Base-by-base conservation (phyloP, 2,888 invertebrate genomes). In the Rhagonycha lutea region DNA sequence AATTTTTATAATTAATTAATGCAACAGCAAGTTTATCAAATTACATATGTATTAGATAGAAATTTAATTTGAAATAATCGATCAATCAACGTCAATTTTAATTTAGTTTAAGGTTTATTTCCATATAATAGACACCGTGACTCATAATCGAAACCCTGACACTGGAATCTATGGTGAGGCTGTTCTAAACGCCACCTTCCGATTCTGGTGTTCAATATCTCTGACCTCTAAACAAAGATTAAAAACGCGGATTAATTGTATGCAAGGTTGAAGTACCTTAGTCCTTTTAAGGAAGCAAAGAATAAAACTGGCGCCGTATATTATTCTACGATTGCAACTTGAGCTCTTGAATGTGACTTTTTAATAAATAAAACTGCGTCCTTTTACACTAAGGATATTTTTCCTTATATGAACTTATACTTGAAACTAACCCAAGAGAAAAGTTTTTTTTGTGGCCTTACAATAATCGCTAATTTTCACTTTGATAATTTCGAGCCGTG, bases 281-380 rank as follows among this genome's bases (percentile, higher is more conserved):
- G 32, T 71, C 76, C 76, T 70, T 76, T 76, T 76, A 76, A 76
- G 76, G 76, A 76, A 73, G 67, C 61, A 70, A 74, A 70, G 76
- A 71, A 68, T 61, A 67, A 70, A 72, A 63, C 68, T 76, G 76
- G 76, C 76, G 76, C 76, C 76, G 62, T 70, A 72, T 69, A 65
- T 72, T 60, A 70, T 65, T 75, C 72, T 26, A 68, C 61, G 62
- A 62, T 32, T 68, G 73, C 70, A 62, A 32, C 63, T 60, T 60
- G 47, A 65, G 47, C 60, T 67, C 14, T 29, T 47, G 47, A 26
- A 47, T 69, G 67, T 47, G 69, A 65, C 74, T 70, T 69, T 67
- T 70, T 68, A 70, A 74, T 74, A 74, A 70, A 74, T 74, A 74
- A 74, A 74, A 70, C 63, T 29, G 28, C 68, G 74, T 74, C 74